Evolutionary conservation across 2,797 vertebrate genomes (phyloP), one percentile per base, ranked within the genome.

Genomic region (Xiphophorus birchmanni): DNA sequence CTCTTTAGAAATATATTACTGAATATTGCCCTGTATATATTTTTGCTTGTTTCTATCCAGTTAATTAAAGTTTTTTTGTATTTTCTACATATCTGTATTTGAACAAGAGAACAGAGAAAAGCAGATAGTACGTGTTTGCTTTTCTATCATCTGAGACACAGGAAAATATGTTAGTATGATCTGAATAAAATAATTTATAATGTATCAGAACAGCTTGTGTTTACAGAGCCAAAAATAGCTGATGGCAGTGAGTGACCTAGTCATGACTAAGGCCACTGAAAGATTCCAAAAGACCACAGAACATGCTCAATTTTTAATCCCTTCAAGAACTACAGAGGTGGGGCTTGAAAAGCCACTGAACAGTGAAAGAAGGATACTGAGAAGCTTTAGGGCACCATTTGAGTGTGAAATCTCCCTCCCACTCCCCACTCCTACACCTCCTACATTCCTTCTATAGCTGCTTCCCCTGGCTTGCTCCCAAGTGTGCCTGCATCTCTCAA

Each of bases 221-320:
- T 79, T 82, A 75, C 56, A 87, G 50, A 83, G 88, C 87, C 88
- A 88, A 60, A 75, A 85, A 81, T 81, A 76, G 91, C 86, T 83
- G 84, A 83, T 89, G 92, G 90, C 91, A 85, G 81, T 82, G 85
- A 92, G 84, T 92, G 89, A 91, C 90, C 87, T 80, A 84, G 86
- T 93, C 90, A 87, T 92, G 90, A 90, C 87, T 84, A 86, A 90
- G 86, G 84, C 87, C 79, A 87, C 42, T 60, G 82, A 88, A 84
- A 89, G 60, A 85, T 84, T 88, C 81, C 77, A 84, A 86, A 89
- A 84, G 85, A 89, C 73, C 78, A 89, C 84, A 91, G 84, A 88
- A 89, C 83, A 91, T 44, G 74, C 80, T 91, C 81, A 90, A 82
- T 92, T 86, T 91, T 89, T 89, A 91, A 90, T 91, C 91, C 80